phyloP scores from a whole-genome alignment of 2,113 vertebrate genomes.

The Strix aluco region DNA sequence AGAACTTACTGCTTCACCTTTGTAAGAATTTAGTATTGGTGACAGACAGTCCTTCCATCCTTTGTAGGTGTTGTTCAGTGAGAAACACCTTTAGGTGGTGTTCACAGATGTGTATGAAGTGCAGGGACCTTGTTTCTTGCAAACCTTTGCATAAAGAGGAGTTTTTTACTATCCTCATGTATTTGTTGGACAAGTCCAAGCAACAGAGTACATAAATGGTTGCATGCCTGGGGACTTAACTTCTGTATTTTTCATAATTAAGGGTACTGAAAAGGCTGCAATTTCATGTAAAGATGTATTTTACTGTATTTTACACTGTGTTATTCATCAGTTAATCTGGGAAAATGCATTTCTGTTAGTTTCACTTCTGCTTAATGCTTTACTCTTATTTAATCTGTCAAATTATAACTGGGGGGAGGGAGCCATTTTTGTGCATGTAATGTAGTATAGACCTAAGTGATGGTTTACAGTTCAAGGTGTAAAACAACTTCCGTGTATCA shows the following conservation, averaged over 20 bases:
- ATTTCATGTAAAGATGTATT: not conserved
- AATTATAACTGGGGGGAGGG: not conserved
- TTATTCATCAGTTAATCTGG: not conserved
- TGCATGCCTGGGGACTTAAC: not conserved
- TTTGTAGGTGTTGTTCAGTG: not conserved
- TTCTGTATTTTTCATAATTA: not conserved
- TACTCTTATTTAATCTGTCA: not conserved
- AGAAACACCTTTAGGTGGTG: not conserved
- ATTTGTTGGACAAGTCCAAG: not conserved
- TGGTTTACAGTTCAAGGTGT: not conserved
- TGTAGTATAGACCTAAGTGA: not conserved
- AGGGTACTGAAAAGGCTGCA: not conserved
- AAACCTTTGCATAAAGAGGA: not conserved
- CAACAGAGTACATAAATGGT: not conserved
- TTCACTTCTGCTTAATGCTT: not conserved
- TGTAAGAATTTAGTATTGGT: not conserved
- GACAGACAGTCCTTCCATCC: not conserved
- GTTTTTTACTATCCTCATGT: not conserved
- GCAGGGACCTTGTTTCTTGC: not conserved
- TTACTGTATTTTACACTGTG: not conserved
- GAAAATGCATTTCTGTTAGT: not conserved
- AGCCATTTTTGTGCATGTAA: not conserved
- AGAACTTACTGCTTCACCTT: not conserved
- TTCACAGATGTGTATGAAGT: not conserved
- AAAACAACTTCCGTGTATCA: not conserved